Percentiles rank a stretch among this genome's conserved stretches.
These are phyloP conservation scores for Macrotus californicus DNA, from an alignment of 2,113 vertebrate species.

Conservation along the genomic window DNA sequence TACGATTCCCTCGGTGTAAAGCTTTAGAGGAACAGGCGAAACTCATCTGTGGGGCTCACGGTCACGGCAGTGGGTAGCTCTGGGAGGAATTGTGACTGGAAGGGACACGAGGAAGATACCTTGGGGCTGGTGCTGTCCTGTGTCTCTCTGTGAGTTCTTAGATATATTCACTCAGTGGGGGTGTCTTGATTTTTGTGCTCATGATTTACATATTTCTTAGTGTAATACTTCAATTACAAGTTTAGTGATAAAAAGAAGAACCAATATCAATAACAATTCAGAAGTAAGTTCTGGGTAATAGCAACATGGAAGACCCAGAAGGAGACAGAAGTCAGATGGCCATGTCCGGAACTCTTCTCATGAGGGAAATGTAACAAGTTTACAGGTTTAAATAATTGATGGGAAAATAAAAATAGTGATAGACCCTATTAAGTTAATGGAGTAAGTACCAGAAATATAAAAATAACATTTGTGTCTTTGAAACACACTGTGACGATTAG, in stretches of 20 bases:
- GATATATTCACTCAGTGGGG: neutral
- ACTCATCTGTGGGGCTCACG: neutral
- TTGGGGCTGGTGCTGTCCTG: neutral
- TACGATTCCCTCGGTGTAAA: neutral
- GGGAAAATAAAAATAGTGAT: neutral
- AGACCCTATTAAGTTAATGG: neutral
- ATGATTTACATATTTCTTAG: neutral
- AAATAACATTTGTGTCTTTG: neutral
- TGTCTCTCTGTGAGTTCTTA: neutral
- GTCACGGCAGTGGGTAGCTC: neutral
- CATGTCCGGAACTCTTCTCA: neutral
- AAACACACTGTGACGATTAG: neutral
- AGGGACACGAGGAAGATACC: neutral
- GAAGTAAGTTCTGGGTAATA: neutral
- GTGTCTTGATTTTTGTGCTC: neutral
- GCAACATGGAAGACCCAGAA: neutral
- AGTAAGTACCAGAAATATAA: neutral
- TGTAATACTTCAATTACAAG: neutral
- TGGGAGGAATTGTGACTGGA: neutral
- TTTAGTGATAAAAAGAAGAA: neutral
- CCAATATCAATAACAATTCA: neutral
- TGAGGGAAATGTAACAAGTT: neutral
- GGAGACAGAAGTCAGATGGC: neutral
- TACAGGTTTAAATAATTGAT: neutral
- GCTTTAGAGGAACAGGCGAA: neutral